Conservation (phyloP, 2,888 invertebrate genomes). For the Lathronympha strigana region DNA sequence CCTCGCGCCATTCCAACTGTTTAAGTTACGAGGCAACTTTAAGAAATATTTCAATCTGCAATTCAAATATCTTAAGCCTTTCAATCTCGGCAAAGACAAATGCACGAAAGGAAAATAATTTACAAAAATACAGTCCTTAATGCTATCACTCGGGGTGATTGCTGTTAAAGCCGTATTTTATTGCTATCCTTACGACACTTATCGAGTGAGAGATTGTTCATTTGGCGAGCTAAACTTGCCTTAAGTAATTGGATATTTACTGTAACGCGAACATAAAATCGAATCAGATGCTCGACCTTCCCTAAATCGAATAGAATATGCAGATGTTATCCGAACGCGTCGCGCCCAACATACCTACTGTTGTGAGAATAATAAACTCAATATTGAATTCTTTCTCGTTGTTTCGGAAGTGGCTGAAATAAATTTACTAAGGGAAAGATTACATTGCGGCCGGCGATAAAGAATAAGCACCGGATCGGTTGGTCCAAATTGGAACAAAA, state of each 20-base stretch:
- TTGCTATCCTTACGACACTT: conserved; percentile 55
- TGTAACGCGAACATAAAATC: conserved; percentile 65
- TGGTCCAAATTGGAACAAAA: conserved; percentile 16
- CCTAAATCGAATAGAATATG: conserved; percentile 56
- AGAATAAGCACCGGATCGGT: conserved; percentile 13
- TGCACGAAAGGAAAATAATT: conserved; percentile 27
- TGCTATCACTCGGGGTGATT: conserved; percentile 41
- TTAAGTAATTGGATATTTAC: conserved; percentile 75
- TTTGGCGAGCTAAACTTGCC: conserved; percentile 50
- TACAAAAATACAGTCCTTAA: conserved; percentile 39
- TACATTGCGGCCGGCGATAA: conserved; percentile 30
- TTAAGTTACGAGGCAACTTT: conserved; percentile 10
- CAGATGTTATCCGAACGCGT: conserved; percentile 39
- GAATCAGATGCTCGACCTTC: conserved; percentile 54
- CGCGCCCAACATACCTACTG: conserved; percentile 36
- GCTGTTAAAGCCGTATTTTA: conserved; percentile 50
- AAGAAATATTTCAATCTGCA: conserved; percentile 28
- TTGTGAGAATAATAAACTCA: conserved; percentile 42
- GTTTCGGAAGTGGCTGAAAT: conserved; percentile 39
- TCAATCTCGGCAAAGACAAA: conserved; percentile 15
- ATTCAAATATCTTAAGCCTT: conserved; percentile 16
- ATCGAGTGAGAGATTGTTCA: conserved; percentile 54
- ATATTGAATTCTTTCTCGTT: conserved; percentile 40
- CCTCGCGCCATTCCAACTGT: conserved; percentile 3
- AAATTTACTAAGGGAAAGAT: conserved; percentile 40